Evolutionary conservation across 2,797 vertebrate species (phyloP).

Genomic region (Ctenochaetus hawaiiensis): DNA sequence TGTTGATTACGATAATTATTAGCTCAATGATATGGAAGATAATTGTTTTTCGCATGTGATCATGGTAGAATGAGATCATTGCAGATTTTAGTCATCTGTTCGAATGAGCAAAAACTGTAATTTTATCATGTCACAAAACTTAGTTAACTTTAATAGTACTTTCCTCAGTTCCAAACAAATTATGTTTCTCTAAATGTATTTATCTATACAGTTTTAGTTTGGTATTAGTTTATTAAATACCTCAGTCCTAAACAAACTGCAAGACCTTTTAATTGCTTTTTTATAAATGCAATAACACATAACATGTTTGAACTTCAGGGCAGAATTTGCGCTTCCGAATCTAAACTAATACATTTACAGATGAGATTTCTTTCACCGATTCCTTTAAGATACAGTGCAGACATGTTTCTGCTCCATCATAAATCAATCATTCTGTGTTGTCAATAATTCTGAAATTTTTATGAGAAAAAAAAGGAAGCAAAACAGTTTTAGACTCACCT

Average conservation of each 20-base stretch:
- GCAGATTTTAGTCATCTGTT: constrained; percentile 28
- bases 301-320: not conserved
- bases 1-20: constrained; percentile 52
- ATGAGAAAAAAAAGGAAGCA: not conserved
- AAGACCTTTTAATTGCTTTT: not conserved
- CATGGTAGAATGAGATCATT: constrained; percentile 40
- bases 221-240: not conserved
- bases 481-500: constrained; percentile 70
- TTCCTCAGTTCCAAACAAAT: too few species aligned
- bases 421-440: constrained; percentile 4
- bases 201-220: not conserved
- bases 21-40: constrained; percentile 50
- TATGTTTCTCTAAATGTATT: not conserved
- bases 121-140: constrained; percentile 8
- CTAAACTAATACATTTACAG: not conserved
- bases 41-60: constrained; percentile 60
- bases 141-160: not conserved
- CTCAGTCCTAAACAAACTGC: not conserved
- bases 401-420: not conserved
- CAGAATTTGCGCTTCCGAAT: constrained; percentile 3
- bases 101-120: constrained; percentile 10
- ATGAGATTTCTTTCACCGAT: constrained; percentile 1
- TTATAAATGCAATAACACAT: not conserved
- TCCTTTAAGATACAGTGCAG: not conserved
- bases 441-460: not conserved